phyloP scores from a whole-genome alignment of 2,797 vertebrate species.

The Diceros bicornis region DNA sequence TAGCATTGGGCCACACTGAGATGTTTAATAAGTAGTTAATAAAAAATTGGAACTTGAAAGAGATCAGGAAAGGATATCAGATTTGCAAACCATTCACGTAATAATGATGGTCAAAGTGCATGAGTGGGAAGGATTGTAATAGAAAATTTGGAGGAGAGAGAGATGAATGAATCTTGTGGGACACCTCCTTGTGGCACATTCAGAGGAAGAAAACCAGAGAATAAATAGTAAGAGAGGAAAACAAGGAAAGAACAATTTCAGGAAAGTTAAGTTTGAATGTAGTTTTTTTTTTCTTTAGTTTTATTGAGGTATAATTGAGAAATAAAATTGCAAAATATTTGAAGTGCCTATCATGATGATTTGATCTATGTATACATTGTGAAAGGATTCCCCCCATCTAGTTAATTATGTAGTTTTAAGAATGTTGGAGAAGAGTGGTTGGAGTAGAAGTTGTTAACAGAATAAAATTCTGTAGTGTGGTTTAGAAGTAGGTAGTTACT shows the following conservation, averaged over 20 bases:
- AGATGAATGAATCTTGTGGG: not conserved
- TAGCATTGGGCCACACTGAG: not conserved
- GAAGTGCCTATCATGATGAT: not conserved
- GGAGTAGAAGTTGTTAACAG: not conserved
- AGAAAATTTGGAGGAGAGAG: not conserved
- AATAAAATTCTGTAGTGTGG: not conserved
- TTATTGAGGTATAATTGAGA: not conserved
- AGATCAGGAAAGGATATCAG: not conserved
- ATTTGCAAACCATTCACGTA: not conserved
- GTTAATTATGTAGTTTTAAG: not conserved
- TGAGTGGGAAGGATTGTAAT: not conserved
- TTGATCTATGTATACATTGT: not conserved
- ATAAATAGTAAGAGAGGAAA: not conserved
- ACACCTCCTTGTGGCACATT: not conserved
- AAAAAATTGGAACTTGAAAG: not conserved
- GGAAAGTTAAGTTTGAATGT: not conserved
- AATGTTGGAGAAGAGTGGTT: not conserved
- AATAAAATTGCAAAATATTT: not conserved
- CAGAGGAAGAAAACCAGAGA: not conserved
- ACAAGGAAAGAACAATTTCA: slow-evolving; percentile 1
- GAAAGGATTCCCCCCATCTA: not conserved
- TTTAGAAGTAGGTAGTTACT: not conserved
- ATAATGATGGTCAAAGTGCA: not conserved
- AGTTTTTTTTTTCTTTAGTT: not conserved
- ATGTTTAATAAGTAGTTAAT: not conserved